These are phyloP conservation scores for Orestias chungarensis DNA, from an alignment of 2,797 vertebrate species.

Conservation along the genomic window DNA sequence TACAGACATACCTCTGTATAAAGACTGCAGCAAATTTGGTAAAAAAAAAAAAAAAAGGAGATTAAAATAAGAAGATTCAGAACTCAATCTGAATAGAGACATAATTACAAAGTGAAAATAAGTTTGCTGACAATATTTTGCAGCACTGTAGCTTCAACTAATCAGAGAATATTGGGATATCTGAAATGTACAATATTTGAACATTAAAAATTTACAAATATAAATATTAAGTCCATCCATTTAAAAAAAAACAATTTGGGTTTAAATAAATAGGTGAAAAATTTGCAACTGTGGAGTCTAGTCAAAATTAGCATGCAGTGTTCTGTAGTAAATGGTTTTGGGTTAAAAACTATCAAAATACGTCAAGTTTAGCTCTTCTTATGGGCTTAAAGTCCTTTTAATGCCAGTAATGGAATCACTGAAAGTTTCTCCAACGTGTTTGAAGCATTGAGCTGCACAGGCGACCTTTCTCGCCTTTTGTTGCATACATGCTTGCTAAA, in stretches of 20 bases:
- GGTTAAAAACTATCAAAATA: neutral
- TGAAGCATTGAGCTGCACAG: neutral
- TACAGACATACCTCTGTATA: constrained; percentile 5
- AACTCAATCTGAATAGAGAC: neutral
- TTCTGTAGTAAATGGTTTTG: neutral
- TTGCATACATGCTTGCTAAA: neutral
- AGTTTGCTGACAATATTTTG: constrained; percentile 7
- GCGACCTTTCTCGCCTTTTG: neutral
- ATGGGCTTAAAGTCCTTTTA: neutral
- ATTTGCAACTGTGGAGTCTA: neutral
- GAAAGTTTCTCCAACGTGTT: neutral
- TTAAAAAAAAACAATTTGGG: no score
- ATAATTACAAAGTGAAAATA: constrained; percentile 5
- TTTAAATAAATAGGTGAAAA: neutral
- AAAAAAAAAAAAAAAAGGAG: neutral
- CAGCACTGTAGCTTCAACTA: neutral
- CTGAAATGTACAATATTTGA: neutral
- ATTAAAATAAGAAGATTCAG: neutral
- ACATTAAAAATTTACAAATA: no score
- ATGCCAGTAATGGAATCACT: neutral
- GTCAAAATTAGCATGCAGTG: neutral
- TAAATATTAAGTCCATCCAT: no score
- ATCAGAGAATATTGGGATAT: neutral
- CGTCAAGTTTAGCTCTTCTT: neutral
- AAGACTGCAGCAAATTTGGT: neutral